Evolutionary conservation across 2,888 invertebrate genomes (phyloP).

Genomic region (Drosophila parthenogenetica): DNA sequence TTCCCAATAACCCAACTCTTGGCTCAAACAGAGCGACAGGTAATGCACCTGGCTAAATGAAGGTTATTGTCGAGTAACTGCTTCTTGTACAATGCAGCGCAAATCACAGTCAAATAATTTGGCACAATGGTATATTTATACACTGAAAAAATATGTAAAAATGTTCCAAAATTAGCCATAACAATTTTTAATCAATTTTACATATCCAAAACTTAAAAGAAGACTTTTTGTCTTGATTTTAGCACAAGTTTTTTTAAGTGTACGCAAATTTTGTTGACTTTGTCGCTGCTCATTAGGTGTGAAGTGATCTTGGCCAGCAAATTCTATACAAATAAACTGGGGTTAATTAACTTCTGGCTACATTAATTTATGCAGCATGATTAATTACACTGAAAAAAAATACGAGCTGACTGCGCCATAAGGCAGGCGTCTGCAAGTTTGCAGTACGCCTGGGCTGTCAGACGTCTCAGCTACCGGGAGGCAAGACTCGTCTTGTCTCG

Average conservation of each 20-base stretch:
- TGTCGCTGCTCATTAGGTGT: conserved; percentile 29
- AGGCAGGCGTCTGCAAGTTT: conserved; percentile 46
- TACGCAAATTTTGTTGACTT: conserved; percentile 23
- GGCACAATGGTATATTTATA: conserved; percentile 55
- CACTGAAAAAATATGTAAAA: too few relatives aligned
- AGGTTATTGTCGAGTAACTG: conserved; percentile 33
- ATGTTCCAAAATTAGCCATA: too few relatives aligned
- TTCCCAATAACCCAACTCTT: conserved; percentile 38
- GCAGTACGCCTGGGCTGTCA: conserved; percentile 56
- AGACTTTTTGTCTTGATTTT: too few relatives aligned
- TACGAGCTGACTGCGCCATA: conserved; percentile 49
- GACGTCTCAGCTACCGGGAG: conserved; percentile 67
- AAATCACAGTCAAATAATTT: conserved; percentile 55
- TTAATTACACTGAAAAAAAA: conserved; percentile 68
- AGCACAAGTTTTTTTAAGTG: too few relatives aligned
- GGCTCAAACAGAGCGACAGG: conserved; percentile 1
- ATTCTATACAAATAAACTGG: conserved; percentile 77
- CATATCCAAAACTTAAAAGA: too few relatives aligned
- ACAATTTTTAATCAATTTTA: too few relatives aligned
- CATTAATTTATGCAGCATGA: conserved; percentile 83
- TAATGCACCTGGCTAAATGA: conserved; percentile 40
- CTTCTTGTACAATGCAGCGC: conserved; percentile 11
- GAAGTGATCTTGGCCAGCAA: conserved; percentile 28
- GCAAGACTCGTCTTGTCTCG: conserved; percentile 46
- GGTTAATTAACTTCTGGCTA: conserved; percentile 83